These are phyloP conservation scores for Mechanitis messenoides DNA, from an alignment of 2,888 invertebrate species.

Conservation along the genomic window DNA sequence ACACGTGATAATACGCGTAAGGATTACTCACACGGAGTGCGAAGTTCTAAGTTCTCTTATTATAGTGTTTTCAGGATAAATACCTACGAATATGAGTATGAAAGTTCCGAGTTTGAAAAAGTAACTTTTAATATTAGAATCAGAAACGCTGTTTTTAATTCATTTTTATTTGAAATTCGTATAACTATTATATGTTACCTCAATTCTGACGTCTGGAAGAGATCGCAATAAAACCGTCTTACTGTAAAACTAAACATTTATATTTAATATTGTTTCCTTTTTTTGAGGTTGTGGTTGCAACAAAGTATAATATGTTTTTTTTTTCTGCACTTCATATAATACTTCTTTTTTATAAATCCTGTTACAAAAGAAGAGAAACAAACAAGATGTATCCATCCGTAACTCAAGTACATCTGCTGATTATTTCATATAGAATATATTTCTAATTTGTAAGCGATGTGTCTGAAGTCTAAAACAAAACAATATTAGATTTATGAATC, in stretches of 20 bases:
- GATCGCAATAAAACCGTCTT: too few species aligned
- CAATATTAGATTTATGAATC: not conserved
- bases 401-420: slow-evolving; percentile 28
- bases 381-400: slow-evolving; percentile 16
- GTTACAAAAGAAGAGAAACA: not conserved
- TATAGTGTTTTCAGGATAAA: slow-evolving; percentile 38
- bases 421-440: slow-evolving; percentile 9
- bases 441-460: not conserved
- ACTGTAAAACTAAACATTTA: too few species aligned
- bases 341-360: not conserved
- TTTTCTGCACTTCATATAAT: not conserved
- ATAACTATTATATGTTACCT: too few species aligned
- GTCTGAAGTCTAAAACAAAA: not conserved
- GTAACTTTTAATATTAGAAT: too few species aligned
- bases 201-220: too few species aligned
- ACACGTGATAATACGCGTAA: slow-evolving; percentile 67
- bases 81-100: slow-evolving; percentile 11
- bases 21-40: slow-evolving; percentile 60
- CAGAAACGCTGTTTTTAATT: too few species aligned
- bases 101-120: not conserved
- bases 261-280: too few species aligned
- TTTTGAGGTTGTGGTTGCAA: too few species aligned
- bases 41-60: slow-evolving; percentile 69
- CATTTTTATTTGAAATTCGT: too few species aligned
- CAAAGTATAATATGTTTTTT: too few species aligned